Evolutionary conservation across 2,888 invertebrate genomes (phyloP), one percentile per base, ranked within the genome.

Genomic region (Lottia scabra): DNA sequence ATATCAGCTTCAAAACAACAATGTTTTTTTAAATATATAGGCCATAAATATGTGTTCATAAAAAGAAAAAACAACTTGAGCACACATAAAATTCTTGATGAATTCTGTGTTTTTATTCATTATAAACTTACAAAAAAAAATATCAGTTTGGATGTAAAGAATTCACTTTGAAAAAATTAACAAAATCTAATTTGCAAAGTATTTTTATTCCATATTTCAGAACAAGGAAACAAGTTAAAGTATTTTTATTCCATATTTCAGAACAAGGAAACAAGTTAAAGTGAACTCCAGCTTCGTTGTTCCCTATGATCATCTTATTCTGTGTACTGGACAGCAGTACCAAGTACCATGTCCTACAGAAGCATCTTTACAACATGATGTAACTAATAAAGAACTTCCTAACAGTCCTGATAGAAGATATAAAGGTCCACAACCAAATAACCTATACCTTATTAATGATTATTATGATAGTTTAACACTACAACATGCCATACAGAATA

Each of bases 241-340:
- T n/a, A n/a, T n/a, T n/a, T n/a, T n/a, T n/a, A 10, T 46, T 19
- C 10, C 45, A 26, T n/a, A 45, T 65, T 71, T 77, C 77, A 87
- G 89, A 70, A 85, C 86, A 56, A 86, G 85, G 80, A 89, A 89
- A 74, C 76, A 82, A 66, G 85, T 89, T 16, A 77, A 80, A 26
- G 87, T 90, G n/a, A 84, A 88, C 73, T 78, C 78, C n/a, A 76
- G 70, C n/a, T 76, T 81, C 0, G 63, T 83, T 13, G 87, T 90
- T 8, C 88, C 89, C 3, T 90, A 88, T 74, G 90, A 90, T 79
- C 88, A 90, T 72, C 80, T 90, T 48, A 80, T 90, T 10, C 75
- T 90, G 26, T 81, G 87, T 73, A 87, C 87, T 0, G 90, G 90
- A 6, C 79, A 79, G 63, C 89, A 90, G 80, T 89, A 87, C 76